Conservation (phyloP, 2,113 vertebrate species). For the Cyprinodon brontotheroides region DNA sequence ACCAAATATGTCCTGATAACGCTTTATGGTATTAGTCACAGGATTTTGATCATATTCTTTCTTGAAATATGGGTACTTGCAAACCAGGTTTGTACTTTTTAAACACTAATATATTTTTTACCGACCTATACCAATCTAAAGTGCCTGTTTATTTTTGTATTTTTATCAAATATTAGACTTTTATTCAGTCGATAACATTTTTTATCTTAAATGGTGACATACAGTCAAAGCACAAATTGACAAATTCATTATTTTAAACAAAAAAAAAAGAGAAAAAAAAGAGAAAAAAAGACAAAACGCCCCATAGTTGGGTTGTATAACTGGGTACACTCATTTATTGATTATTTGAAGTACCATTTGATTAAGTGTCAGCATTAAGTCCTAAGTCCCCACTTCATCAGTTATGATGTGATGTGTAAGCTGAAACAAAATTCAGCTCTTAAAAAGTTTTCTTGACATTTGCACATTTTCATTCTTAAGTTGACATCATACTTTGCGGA, state of each 20-base stretch:
- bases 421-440: background rate
- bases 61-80: conserved; percentile 9
- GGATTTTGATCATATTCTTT: conserved; percentile 29
- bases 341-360: background rate
- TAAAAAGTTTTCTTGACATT: too few species aligned
- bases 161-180: too few species aligned
- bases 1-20: background rate
- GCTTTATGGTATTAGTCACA: conserved; percentile 27
- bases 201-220: too few species aligned
- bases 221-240: too few species aligned
- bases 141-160: background rate
- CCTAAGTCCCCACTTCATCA: background rate
- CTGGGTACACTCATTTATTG: background rate
- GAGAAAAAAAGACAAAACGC: too few species aligned
- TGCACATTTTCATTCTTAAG: background rate
- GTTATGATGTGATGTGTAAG: background rate
- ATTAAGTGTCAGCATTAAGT: background rate
- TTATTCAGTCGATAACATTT: too few species aligned
- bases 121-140: conserved; percentile 23
- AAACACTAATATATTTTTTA: conserved; percentile 48
- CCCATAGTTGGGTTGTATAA: too few species aligned
- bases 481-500: background rate
- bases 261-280: too few species aligned
- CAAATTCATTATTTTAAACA: too few species aligned
- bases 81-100: conserved; percentile 46